Evolutionary conservation across 2,888 invertebrate genomes (phyloP), one percentile per base, ranked within the genome.

Genomic region (Plagodis dolabraria): DNA sequence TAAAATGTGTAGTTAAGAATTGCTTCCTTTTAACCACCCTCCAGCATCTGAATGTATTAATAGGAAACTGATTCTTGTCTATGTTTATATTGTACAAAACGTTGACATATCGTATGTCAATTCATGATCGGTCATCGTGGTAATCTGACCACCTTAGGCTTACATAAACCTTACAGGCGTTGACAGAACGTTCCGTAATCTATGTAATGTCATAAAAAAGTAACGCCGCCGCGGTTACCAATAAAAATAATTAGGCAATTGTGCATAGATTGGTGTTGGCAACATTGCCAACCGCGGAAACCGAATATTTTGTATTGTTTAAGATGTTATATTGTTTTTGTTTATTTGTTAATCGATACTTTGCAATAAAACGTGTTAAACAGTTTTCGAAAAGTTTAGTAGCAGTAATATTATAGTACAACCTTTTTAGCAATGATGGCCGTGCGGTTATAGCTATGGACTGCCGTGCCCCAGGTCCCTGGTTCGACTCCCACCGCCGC

Each of bases 101-200:
- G 1, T 22, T 22, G 22, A 22, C 22, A 22, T 22, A 4, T 2
- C 22, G 4, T 36, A 36, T 48, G 48, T 36, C 47, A 47, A 35
- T 53, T 35, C 11, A 50, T 47, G 34, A 22, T 52, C 36, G 33
- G 57, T 52, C 33, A 33, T n/a, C 40, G 36, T 44, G 50, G 33
- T 50, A 35, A 33, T 5, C 42, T 22, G 35, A 44, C 44, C 49
- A 34, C 43, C 50, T 40, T n/a, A n/a, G n/a, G n/a, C n/a, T n/a
- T 58, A 49, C 46, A 46, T 53, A 53, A 53, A 52, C 42, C 45
- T 42, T 34, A 44, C 53, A 58, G 40, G 46, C 49, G 33, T 40
- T 60, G 53, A 33, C 46, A 55, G 54, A 40, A 49, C 47, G 48
- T 57, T 57, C 54, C 57, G 61, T 62, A 57, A 62, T n/a, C 53